Base-by-base conservation (phyloP, 1,140 invertebrate species). In the Globodera rostochiensis region DNA sequence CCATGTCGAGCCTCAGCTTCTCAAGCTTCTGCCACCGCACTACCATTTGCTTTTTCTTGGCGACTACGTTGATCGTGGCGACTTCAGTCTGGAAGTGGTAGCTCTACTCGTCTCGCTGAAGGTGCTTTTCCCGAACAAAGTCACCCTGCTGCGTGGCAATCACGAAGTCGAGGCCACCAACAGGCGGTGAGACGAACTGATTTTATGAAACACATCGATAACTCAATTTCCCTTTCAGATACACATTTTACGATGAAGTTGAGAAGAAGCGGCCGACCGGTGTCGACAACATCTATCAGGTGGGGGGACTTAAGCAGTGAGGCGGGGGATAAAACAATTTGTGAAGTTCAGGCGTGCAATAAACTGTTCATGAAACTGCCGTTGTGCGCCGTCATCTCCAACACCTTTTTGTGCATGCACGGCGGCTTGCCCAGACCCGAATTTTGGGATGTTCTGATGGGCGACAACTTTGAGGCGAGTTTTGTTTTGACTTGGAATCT, bases 1-100 rank as follows among this genome's bases (percentile, higher is more conserved):
- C 19, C 15, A 49, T 9, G 15, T 76, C 19, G 74, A 45, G 11
- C 74, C 49, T 15, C 57, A 57, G 45, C 3, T 76, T 13, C 4
- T 76, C 66, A 6, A 45, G 46, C 50, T 76, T 47, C 21, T n/a
- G 53, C 57, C 57, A 19, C 74, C 74, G 46, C 25, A 57, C 15
- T 6, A n/a, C 19, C 25, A 76, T 57, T 66, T 76, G 36, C 74
- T 76, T 45, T 76, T 76, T 21, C n/a, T 76, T 3, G 74, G 74
- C 19, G 74, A 76, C 46, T 76, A 76, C 46, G 74, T 76, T 1
- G 74, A 76, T 8, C 92, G 94, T 89, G 94, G 94, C 81, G 95
- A 95, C 90, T 94, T 95, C 84, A 92, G 91, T 36, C 83, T 92
- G 49, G 92, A 92, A 92, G 89, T 92, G 13, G 92, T 92, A 78